A percentile compares a stretch with the other conserved stretches of the same genome.
Conservation (phyloP, 2,888 invertebrate genomes). For the Amblyjoppa proteus region DNA sequence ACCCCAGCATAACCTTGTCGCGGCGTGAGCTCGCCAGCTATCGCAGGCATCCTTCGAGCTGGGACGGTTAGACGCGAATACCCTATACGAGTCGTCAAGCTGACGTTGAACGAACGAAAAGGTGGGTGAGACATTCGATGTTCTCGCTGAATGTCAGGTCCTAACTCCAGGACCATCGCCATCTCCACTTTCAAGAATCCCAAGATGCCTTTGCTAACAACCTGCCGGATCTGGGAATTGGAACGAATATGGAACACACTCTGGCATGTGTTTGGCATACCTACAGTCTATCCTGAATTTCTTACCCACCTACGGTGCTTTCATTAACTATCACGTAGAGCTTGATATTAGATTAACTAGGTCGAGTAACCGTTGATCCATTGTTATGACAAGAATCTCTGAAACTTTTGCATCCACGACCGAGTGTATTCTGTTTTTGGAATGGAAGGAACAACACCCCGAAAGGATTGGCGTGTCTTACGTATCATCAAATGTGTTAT, state of each 20-base stretch:
- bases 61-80: not conserved
- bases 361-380: not conserved
- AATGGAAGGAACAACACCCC: not conserved
- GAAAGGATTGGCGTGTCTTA: not conserved
- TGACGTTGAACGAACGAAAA: conserved; percentile 21
- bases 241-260: conserved; percentile 25
- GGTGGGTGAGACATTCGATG: conserved; percentile 26
- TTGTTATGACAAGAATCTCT: not conserved
- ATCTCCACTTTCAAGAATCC: conserved; percentile 37
- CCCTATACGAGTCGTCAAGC: conserved; percentile 16
- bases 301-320: conserved; percentile 8
- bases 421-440: not conserved
- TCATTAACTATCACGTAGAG: not conserved
- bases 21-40: conserved; percentile 10
- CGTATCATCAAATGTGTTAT: not conserved
- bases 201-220: conserved; percentile 51
- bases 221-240: not conserved
- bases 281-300: conserved; percentile 40
- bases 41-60: conserved; percentile 26
- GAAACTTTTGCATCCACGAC: not conserved
- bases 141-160: conserved; percentile 47
- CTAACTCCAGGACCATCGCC: conserved; percentile 33
- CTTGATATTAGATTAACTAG: not conserved
- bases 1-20: not conserved
- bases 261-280: conserved; percentile 27